Percentiles rank a stretch among this genome's conserved stretches.
These are phyloP conservation scores for Argyresthia albistria DNA, from an alignment of 2,888 invertebrate species.

Conservation along the genomic window DNA sequence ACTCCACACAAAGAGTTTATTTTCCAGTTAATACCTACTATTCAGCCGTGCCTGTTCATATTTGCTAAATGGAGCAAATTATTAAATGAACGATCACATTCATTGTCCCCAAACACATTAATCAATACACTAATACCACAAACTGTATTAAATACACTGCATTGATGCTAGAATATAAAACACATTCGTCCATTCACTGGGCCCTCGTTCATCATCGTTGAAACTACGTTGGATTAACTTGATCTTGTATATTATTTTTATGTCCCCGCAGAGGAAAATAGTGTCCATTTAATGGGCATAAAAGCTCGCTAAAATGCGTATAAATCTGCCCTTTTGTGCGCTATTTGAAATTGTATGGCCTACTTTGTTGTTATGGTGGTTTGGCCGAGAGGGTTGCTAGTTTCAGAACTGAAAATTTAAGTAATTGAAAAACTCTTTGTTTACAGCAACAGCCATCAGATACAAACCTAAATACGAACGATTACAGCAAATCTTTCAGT, in stretches of 20 bases:
- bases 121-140: neutral
- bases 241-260: slow-evolving; percentile 6
- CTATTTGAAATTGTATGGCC: too few species aligned
- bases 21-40: too few species aligned
- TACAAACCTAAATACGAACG: too few species aligned
- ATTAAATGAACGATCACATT: neutral
- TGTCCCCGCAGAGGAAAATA: slow-evolving; percentile 5
- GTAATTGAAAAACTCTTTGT: too few species aligned
- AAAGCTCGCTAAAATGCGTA: neutral
- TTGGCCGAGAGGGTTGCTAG: too few species aligned
- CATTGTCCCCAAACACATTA: neutral
- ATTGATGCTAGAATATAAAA: neutral
- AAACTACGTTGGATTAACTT: slow-evolving; percentile 1
- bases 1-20: too few species aligned
- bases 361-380: too few species aligned
- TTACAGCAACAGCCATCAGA: too few species aligned
- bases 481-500: too few species aligned
- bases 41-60: too few species aligned
- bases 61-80: too few species aligned
- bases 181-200: neutral
- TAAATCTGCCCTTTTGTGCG: neutral
- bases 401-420: too few species aligned
- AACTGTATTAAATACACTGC: neutral
- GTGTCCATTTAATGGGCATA: slow-evolving; percentile 3
- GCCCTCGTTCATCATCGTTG: slow-evolving; percentile 2